Evolutionary conservation across 1,140 invertebrate species (phyloP).

Genomic region (Ganaspis sp.): DNA sequence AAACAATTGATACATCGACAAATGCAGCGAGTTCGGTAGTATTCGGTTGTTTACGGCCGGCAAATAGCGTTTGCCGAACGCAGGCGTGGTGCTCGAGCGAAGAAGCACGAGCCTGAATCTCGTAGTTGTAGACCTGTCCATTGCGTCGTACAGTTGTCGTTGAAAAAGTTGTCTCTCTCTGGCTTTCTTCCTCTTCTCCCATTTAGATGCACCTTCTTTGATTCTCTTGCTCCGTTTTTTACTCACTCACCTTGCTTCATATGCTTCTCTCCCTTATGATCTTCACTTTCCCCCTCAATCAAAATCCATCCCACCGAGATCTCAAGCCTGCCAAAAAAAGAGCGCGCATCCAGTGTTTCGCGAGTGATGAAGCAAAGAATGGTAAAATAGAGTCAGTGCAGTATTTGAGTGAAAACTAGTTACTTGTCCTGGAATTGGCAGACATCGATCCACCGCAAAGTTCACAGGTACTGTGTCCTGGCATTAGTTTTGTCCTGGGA

Average conservation of each 20-base stretch:
- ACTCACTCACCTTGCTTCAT: constrained; percentile 17
- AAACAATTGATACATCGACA: no score
- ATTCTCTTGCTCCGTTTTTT: constrained; percentile 35
- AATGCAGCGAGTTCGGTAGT: not conserved
- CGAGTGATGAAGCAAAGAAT: constrained; percentile 11
- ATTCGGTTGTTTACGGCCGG: constrained; percentile 39
- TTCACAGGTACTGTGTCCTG: not conserved
- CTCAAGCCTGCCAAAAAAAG: constrained; percentile 26
- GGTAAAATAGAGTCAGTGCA: not conserved
- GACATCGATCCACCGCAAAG: not conserved
- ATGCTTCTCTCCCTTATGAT: not conserved
- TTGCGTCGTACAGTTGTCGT: constrained; percentile 14
- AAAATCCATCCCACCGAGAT: not conserved
- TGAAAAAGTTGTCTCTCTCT: not conserved
- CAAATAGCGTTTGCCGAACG: constrained; percentile 35
- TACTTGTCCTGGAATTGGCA: not conserved
- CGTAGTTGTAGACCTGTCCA: constrained; percentile 1
- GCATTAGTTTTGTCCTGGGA: not conserved
- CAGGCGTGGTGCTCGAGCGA: constrained; percentile 43
- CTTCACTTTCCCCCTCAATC: not conserved
- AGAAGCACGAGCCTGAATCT: not conserved
- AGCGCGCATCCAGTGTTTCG: constrained; percentile 27
- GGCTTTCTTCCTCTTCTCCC: constrained; percentile 29
- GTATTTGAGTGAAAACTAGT: not conserved
- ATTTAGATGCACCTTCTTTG: not conserved